Conservation (phyloP, 2,113 vertebrate genomes). For the Saguinus midas region DNA sequence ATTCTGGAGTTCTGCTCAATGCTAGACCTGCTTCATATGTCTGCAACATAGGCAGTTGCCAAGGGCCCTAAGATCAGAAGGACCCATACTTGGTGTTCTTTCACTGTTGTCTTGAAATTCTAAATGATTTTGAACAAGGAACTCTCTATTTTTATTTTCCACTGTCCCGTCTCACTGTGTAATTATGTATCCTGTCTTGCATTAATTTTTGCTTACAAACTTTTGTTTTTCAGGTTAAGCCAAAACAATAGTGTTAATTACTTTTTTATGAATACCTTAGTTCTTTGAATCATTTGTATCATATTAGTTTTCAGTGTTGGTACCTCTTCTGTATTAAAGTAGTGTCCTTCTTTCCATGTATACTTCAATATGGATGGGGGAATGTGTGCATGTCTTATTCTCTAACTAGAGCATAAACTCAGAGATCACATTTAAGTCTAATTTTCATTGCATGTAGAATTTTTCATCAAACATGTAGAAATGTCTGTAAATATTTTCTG, state of each 20-base stretch:
- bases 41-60: not conserved
- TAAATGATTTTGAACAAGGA: not conserved
- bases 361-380: not conserved
- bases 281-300: not conserved
- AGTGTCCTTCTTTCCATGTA: not conserved
- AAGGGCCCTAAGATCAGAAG: not conserved
- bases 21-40: not conserved
- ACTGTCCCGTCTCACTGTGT: not conserved
- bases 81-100: not conserved
- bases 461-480: not conserved
- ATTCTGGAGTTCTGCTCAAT: not conserved
- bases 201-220: not conserved
- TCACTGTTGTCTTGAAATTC: not conserved
- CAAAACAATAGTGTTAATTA: not conserved
- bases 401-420: not conserved
- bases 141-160: not conserved
- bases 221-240: not conserved
- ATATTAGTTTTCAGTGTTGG: not conserved
- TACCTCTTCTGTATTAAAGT: not conserved
- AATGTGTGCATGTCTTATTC: not conserved
- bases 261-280: not conserved
- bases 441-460: not conserved
- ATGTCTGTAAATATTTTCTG: not conserved
- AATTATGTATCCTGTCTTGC: not conserved
- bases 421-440: not conserved